Evolutionary conservation across 2,888 invertebrate genomes (phyloP).

Genomic region (Xestia rhomboidea): DNA sequence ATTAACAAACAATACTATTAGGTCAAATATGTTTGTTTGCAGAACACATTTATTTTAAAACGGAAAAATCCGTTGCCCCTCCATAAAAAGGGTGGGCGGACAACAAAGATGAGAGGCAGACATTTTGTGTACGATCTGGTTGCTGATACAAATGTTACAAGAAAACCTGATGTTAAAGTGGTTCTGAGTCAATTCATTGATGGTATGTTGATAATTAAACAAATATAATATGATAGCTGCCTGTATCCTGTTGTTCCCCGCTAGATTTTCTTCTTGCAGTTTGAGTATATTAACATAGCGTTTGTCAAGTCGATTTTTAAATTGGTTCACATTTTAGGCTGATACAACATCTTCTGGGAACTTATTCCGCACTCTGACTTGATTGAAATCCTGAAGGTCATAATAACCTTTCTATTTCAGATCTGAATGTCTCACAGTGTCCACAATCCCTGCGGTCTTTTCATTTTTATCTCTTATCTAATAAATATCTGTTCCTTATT

Average conservation of each 20-base stretch:
- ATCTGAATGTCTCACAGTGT: too few species aligned
- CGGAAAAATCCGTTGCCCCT: slow-evolving; percentile 91
- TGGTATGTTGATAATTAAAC: slow-evolving; percentile 79
- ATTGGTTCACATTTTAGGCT: neutral
- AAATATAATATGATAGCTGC: neutral
- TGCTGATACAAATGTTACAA: slow-evolving; percentile 90
- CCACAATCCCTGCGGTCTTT: neutral
- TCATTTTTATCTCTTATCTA: too few species aligned
- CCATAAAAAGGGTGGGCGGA: slow-evolving; percentile 90
- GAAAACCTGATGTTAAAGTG: slow-evolving; percentile 91
- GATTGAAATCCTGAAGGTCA: too few species aligned
- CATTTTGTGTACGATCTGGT: slow-evolving; percentile 94
- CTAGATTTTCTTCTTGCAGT: neutral
- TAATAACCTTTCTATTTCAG: too few species aligned
- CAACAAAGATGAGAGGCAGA: slow-evolving; percentile 89
- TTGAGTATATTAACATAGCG: neutral
- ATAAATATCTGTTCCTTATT: too few species aligned
- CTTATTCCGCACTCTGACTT: too few species aligned
- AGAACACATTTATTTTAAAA: slow-evolving; percentile 95
- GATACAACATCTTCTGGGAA: neutral
- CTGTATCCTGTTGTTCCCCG: neutral
- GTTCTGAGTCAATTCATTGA: slow-evolving; percentile 93
- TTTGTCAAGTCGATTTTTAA: neutral
- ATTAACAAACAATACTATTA: neutral
- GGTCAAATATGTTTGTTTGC: slow-evolving; percentile 70